Evolutionary conservation across 2,888 invertebrate genomes (phyloP).

Genomic region (Lydus trimaculatus): DNA sequence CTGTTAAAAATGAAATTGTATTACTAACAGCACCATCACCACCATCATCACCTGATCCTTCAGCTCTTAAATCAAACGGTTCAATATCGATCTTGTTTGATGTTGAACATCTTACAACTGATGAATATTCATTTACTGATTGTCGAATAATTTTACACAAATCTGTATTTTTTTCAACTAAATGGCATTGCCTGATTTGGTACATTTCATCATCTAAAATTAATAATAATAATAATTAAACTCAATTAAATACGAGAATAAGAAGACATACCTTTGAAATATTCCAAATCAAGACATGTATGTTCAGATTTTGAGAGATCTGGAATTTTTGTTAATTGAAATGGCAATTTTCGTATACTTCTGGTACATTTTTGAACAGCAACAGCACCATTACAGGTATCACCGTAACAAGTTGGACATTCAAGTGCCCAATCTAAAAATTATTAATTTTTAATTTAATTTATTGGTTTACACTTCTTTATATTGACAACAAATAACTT

Average conservation of each 20-base stretch:
- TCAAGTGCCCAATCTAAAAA: conserved; percentile 15
- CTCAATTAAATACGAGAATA: background rate
- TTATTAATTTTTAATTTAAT: too few species aligned
- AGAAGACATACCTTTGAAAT: conserved; percentile 1
- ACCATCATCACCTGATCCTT: background rate
- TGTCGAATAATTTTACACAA: background rate
- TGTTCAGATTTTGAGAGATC: background rate
- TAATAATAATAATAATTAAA: background rate
- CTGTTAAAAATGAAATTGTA: background rate
- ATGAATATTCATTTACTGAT: background rate
- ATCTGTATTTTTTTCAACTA: background rate
- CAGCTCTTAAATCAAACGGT: background rate
- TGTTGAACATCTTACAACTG: background rate
- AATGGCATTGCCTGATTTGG: background rate
- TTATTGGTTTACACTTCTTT: too few species aligned
- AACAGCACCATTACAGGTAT: background rate
- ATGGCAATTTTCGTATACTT: background rate
- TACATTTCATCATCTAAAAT: conserved; percentile 4
- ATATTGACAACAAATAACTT: background rate
- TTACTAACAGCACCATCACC: background rate
- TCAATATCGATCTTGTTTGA: background rate
- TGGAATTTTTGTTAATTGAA: background rate
- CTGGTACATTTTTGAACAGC: background rate
- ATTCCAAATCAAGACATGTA: conserved; percentile 10
- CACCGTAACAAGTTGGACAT: conserved; percentile 19